Base-by-base conservation (phyloP, 2,888 invertebrate genomes). In the Drosophila emarginata region DNA sequence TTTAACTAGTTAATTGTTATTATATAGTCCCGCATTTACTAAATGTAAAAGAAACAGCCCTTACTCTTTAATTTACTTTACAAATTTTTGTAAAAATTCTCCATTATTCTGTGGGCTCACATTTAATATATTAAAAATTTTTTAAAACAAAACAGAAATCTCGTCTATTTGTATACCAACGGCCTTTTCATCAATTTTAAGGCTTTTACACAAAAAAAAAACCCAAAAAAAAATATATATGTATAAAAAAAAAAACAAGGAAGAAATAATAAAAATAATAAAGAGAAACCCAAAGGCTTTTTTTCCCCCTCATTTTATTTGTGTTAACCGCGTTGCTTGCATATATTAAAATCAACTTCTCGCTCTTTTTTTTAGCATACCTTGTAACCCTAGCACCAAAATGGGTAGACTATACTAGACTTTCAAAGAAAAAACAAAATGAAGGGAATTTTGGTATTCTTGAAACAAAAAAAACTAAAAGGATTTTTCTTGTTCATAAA, bases 321-420 rank as follows among this genome's bases (percentile, higher is more conserved):
- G 45, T 45, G 45, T 54, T 54, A 36, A 54, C 54, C 54, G 54
- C 54, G 32, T 54, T 32, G 54, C 54, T 54, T 36, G 54, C 36
- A 36, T 54, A 54, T 54, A 54, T 54, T 54, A 18, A 54, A 54
- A 54, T 54, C 32, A 54, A 36, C 32, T 18, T 54, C 32, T 14
- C 39, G 37, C 23, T 23, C 18, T 21, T 45, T 45, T 45, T 45
- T 21, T 21, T 12, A 21, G 18, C 9, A 21, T 45, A 21, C 11
- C 45, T 21, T 45, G 9, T 21, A 45, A 12, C 21, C 21, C 9
- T 45, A 12, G 4, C 11, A 21, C 2, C 7, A 21, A 18, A 18
- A 4, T 7, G 18, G 14, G 11, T 45, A 21, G 12, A 18, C 18
- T 12, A 45, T 7, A 12, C 45, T 21, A 21, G 3, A 11, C 21